Conservation (phyloP, 2,888 invertebrate species). For the Ornithoptera alexandrae region DNA sequence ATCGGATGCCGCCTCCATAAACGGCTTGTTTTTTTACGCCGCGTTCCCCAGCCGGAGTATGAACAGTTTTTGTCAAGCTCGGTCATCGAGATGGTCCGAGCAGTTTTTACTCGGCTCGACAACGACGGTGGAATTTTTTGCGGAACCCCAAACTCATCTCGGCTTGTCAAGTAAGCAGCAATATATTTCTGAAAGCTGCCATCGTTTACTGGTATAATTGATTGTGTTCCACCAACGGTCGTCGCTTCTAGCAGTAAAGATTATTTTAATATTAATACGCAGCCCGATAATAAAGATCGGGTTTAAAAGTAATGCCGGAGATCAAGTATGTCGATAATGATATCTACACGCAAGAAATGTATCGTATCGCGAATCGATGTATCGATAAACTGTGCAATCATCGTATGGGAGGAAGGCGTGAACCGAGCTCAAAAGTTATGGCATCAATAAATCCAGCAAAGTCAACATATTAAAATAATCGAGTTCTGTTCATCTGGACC, state of each 20-base stretch:
- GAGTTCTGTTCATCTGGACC: slow-evolving; percentile 51
- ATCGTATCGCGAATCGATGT: slow-evolving; percentile 35
- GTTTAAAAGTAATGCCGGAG: slow-evolving; percentile 21
- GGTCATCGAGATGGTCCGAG: slow-evolving; percentile 57
- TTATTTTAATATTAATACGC: background rate
- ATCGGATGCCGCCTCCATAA: slow-evolving; percentile 67
- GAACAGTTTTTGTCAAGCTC: slow-evolving; percentile 63
- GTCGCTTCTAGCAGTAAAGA: slow-evolving; percentile 47
- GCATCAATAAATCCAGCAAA: slow-evolving; percentile 67
- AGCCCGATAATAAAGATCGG: background rate
- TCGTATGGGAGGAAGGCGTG: slow-evolving; percentile 59
- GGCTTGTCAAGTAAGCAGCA: slow-evolving; percentile 63
- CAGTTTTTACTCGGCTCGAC: slow-evolving; percentile 64
- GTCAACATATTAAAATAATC: slow-evolving; percentile 62
- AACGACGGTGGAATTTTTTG: slow-evolving; percentile 63
- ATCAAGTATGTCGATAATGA: slow-evolving; percentile 21
- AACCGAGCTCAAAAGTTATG: slow-evolving; percentile 56
- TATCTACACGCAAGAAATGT: slow-evolving; percentile 35
- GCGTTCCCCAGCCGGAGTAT: slow-evolving; percentile 54
- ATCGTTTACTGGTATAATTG: slow-evolving; percentile 66
- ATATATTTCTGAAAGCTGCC: slow-evolving; percentile 65
- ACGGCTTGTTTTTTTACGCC: slow-evolving; percentile 51
- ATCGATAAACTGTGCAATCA: slow-evolving; percentile 44
- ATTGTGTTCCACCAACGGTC: slow-evolving; percentile 67
- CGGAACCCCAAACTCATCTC: slow-evolving; percentile 62